phyloP scores from a whole-genome alignment of 2,113 vertebrate genomes.

The Rattus rattus region DNA sequence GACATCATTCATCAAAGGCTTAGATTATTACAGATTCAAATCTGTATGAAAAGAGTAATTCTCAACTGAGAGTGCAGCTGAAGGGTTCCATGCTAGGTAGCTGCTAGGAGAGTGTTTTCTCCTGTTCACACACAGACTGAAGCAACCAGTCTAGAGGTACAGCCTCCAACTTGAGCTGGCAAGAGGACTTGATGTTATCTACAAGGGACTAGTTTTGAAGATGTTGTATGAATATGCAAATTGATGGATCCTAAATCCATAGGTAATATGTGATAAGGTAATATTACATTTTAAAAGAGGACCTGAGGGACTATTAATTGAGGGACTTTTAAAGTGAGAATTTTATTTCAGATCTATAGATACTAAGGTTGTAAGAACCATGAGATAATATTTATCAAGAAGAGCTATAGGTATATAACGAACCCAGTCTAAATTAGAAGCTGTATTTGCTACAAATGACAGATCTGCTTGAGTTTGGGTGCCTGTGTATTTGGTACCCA shows the following conservation, averaged over 20 bases:
- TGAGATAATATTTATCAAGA: background rate
- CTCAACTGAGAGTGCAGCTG: background rate
- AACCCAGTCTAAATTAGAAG: background rate
- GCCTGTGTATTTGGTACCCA: background rate
- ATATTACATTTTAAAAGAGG: too few relatives aligned
- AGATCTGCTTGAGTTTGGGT: background rate
- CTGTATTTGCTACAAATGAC: background rate
- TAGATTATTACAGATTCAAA: background rate
- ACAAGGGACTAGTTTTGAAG: background rate
- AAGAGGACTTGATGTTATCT: background rate
- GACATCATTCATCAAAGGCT: background rate
- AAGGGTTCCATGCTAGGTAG: background rate
- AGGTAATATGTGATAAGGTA: background rate
- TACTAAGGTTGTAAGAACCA: background rate
- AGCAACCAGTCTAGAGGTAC: background rate
- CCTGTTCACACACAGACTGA: background rate
- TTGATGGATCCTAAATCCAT: background rate
- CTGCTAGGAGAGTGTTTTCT: background rate
- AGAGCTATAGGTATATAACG: background rate
- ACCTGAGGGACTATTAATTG: background rate
- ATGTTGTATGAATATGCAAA: background rate
- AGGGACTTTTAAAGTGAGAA: background rate
- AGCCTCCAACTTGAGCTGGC: background rate
- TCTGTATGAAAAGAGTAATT: background rate
- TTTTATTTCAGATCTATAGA: background rate